Evolutionary conservation across 2,888 invertebrate genomes (phyloP).

Genomic region (Automeris io): DNA sequence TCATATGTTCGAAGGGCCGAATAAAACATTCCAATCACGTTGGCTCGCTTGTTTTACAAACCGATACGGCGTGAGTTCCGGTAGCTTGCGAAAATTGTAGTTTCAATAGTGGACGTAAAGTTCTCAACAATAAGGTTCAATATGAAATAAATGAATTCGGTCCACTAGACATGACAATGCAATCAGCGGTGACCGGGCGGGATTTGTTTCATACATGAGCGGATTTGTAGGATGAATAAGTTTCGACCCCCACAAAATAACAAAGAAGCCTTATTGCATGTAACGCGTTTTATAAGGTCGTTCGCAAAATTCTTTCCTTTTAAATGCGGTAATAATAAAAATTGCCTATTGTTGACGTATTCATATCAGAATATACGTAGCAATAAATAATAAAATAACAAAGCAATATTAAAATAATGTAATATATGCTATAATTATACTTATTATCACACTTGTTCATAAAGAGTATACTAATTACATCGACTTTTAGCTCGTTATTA

Average conservation of each 20-base stretch:
- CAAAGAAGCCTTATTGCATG: conserved; percentile 64
- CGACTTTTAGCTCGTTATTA: too few species aligned
- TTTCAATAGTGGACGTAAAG: conserved; percentile 23
- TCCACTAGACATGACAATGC: conserved; percentile 73
- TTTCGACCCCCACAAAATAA: conserved; percentile 74
- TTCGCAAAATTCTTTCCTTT: conserved; percentile 63
- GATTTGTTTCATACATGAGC: conserved; percentile 76
- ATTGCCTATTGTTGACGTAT: conserved; percentile 4
- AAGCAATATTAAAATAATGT: too few species aligned
- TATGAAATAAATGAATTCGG: conserved; percentile 20
- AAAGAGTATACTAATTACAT: too few species aligned
- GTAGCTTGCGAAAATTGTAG: conserved; percentile 20
- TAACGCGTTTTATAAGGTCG: conserved; percentile 63
- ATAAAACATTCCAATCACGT: conserved; percentile 75
- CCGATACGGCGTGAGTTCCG: conserved; percentile 63
- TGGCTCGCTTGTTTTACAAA: conserved; percentile 73
- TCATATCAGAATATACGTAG: conserved; percentile 2
- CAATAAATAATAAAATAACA: too few species aligned
- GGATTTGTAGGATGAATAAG: conserved; percentile 77
- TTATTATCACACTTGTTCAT: too few species aligned
- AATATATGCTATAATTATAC: too few species aligned
- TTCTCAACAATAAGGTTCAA: conserved; percentile 17
- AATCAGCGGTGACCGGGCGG: conserved; percentile 76
- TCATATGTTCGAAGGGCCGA: conserved; percentile 70
- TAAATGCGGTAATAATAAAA: conserved; percentile 17